Percentiles rank a stretch among this genome's conserved stretches.
Evolutionary conservation across 2,113 vertebrate species (phyloP).

Genomic region (Camelus dromedarius): DNA sequence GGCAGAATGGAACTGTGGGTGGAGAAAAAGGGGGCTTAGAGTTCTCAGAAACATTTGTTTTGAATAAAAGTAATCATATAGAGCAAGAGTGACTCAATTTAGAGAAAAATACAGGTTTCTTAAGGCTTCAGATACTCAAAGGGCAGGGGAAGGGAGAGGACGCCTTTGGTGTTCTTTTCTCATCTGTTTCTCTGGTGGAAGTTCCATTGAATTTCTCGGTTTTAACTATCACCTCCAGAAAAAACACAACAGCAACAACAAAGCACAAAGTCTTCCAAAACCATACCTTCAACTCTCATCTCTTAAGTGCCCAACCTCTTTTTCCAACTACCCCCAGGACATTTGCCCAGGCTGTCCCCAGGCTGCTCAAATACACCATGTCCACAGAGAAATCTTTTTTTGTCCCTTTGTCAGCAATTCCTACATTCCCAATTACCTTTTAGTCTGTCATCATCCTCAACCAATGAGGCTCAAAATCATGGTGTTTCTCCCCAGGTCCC

Average conservation of each 20-base stretch:
- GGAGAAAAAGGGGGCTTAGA: neutral
- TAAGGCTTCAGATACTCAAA: conserved; percentile 43
- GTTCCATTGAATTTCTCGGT: conserved; percentile 39
- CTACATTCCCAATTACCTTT: neutral
- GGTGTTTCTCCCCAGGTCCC: neutral
- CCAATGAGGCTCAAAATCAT: neutral
- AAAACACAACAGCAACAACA: neutral
- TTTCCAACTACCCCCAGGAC: neutral
- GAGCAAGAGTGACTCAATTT: neutral
- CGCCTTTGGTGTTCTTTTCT: neutral
- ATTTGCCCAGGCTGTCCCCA: neutral
- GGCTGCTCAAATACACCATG: neutral
- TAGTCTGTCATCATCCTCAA: neutral
- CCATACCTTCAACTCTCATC: neutral
- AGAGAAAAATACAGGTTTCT: neutral
- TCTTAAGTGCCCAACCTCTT: neutral
- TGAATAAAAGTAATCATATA: neutral
- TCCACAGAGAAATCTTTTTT: neutral
- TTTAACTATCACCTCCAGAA: neutral
- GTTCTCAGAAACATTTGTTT: neutral
- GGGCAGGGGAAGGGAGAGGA: neutral
- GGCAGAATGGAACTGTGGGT: neutral
- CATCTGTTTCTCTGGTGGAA: neutral
- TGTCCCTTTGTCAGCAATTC: neutral
- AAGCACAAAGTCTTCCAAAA: neutral